phyloP scores from a whole-genome alignment of 2,888 invertebrate genomes.

The Ditula angustiorana region DNA sequence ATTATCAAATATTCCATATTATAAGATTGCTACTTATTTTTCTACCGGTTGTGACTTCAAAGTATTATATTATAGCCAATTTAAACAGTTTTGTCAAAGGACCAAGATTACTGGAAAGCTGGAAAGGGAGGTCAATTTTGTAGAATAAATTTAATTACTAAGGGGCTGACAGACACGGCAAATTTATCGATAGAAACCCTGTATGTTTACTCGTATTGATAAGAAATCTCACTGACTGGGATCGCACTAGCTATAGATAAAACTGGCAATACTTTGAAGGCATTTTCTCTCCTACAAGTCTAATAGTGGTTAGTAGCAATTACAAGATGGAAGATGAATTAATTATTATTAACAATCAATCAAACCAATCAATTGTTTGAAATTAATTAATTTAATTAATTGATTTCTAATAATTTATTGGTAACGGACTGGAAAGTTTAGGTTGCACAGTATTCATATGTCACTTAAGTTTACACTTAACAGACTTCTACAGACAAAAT shows the following conservation, averaged over 20 bases:
- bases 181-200: neutral
- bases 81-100: slow-evolving; percentile 8
- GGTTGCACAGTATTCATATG: too few species aligned
- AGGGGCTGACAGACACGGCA: neutral
- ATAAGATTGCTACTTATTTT: slow-evolving; percentile 21
- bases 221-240: neutral
- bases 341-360: too few species aligned
- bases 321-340: too few species aligned
- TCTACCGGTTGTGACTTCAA: slow-evolving; percentile 16
- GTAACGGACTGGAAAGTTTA: too few species aligned
- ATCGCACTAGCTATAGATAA: neutral
- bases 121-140: slow-evolving; percentile 16
- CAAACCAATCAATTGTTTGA: too few species aligned
- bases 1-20: neutral
- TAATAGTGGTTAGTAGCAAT: too few species aligned
- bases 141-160: slow-evolving; percentile 2
- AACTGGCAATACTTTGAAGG: neutral
- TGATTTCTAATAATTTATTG: too few species aligned
- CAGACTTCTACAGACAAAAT: too few species aligned
- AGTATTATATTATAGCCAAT: slow-evolving; percentile 18
- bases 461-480: too few species aligned
- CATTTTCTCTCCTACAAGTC: too few species aligned
- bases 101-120: slow-evolving; percentile 3
- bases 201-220: slow-evolving; percentile 1
- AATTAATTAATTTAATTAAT: too few species aligned